phyloP scores from a whole-genome alignment of 2,888 invertebrate species.

The Noctua pronuba region DNA sequence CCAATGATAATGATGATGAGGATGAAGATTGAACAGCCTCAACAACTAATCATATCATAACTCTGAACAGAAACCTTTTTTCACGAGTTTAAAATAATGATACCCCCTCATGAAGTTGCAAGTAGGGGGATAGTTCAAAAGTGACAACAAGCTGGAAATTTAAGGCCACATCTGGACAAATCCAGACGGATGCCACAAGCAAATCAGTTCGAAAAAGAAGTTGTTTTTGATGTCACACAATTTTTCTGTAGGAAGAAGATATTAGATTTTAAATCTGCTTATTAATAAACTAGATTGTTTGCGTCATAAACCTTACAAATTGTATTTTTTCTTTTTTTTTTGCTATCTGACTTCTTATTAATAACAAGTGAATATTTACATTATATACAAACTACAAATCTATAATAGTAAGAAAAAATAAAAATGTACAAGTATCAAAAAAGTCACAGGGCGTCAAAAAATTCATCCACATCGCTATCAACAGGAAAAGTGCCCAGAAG shows the following conservation, averaged over 20 bases:
- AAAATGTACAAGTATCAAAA: no score
- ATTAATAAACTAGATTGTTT: background rate
- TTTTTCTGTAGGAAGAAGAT: background rate
- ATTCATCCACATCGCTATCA: no score
- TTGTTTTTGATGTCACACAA: background rate
- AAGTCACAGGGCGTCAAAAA: no score
- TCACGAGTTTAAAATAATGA: background rate
- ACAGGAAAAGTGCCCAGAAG: no score
- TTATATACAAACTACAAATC: no score
- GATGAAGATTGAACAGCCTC: background rate
- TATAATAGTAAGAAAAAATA: no score
- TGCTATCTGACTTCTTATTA: no score
- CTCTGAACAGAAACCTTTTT: background rate
- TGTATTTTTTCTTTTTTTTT: no score
- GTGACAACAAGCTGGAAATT: background rate
- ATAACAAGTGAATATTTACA: no score
- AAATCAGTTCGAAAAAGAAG: background rate
- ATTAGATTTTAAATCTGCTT: background rate
- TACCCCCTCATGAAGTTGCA: background rate
- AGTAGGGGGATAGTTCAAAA: background rate
- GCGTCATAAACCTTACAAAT: no score
- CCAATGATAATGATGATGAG: background rate
- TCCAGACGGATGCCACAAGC: background rate
- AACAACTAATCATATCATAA: background rate
- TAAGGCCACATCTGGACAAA: background rate